phyloP scores from a whole-genome alignment of 2,113 vertebrate genomes.

The Ceyx melanurus region DNA sequence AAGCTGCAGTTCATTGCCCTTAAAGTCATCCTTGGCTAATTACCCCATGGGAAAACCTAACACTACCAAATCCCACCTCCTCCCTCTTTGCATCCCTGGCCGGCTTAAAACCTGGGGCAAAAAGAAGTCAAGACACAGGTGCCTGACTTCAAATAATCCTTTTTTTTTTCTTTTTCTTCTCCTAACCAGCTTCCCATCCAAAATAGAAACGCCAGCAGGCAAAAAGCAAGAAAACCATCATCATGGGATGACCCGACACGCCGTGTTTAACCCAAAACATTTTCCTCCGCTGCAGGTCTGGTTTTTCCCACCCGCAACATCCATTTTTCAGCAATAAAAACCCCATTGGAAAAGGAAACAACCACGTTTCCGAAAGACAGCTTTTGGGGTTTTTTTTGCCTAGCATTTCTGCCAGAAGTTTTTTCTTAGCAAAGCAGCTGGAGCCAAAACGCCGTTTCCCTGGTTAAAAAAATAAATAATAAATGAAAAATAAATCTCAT shows the following conservation, averaged over 20 bases:
- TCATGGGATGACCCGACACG: neutral
- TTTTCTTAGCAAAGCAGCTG: neutral
- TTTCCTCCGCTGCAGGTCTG: fast-evolving
- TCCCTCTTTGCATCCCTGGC: neutral
- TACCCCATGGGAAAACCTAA: fast-evolving
- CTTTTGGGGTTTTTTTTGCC: neutral
- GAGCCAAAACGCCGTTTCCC: neutral
- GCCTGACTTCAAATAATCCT: neutral
- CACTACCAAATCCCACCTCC: neutral
- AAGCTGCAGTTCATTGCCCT: neutral
- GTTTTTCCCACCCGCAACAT: neutral
- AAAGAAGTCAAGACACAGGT: neutral
- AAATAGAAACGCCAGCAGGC: neutral
- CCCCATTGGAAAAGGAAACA: neutral
- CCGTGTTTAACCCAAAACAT: neutral
- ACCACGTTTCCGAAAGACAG: fast-evolving
- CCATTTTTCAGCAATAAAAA: neutral
- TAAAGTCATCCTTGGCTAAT: neutral
- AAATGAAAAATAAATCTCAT: neutral
- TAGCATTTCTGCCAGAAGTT: neutral
- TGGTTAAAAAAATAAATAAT: neutral
- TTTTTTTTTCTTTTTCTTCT: neutral
- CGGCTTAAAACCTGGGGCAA: neutral
- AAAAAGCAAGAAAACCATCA: neutral
- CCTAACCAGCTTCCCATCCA: neutral